Percentiles rank a stretch among this genome's conserved stretches.
These are phyloP conservation scores for Campoplex capitator DNA, from an alignment of 2,888 invertebrate species.

Conservation along the genomic window DNA sequence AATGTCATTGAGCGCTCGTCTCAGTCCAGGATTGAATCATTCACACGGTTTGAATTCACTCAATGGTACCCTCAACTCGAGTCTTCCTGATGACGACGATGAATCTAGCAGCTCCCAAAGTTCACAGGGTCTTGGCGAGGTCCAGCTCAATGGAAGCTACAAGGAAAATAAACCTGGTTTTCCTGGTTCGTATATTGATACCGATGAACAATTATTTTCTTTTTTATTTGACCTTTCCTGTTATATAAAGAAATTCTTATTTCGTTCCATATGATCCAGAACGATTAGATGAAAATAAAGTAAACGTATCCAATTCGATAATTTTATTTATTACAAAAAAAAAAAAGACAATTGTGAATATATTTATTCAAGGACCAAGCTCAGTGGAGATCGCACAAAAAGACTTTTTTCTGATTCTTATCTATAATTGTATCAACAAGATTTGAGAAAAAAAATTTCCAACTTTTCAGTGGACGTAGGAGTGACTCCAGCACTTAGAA, in stretches of 20 bases:
- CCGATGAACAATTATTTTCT: too few relatives aligned
- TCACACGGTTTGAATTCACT: conserved; percentile 80
- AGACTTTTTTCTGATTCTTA: too few relatives aligned
- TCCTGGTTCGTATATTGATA: conserved; percentile 53
- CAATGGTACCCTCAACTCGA: conserved; percentile 81
- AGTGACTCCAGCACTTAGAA: conserved; percentile 92
- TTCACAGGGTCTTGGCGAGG: conserved; percentile 85
- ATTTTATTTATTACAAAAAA: too few relatives aligned
- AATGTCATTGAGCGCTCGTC: conserved; percentile 81
- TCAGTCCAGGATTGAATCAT: conserved; percentile 82
- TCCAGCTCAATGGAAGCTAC: conserved; percentile 86
- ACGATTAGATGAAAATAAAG: too few relatives aligned
- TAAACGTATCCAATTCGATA: too few relatives aligned
- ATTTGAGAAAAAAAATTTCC: background rate
- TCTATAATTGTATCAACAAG: background rate
- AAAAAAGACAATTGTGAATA: too few relatives aligned
- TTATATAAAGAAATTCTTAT: background rate
- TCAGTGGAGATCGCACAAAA: too few relatives aligned
- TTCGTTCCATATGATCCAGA: background rate
- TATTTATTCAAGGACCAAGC: too few relatives aligned
- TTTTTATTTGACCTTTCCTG: too few relatives aligned
- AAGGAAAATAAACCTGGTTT: conserved; percentile 86
- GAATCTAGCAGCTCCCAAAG: conserved; percentile 88
- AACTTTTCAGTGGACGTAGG: conserved; percentile 87
- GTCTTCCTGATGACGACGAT: conserved; percentile 85